These are phyloP conservation scores for Zaprionus lineosus DNA, from an alignment of 2,888 invertebrate species.

Conservation along the genomic window DNA sequence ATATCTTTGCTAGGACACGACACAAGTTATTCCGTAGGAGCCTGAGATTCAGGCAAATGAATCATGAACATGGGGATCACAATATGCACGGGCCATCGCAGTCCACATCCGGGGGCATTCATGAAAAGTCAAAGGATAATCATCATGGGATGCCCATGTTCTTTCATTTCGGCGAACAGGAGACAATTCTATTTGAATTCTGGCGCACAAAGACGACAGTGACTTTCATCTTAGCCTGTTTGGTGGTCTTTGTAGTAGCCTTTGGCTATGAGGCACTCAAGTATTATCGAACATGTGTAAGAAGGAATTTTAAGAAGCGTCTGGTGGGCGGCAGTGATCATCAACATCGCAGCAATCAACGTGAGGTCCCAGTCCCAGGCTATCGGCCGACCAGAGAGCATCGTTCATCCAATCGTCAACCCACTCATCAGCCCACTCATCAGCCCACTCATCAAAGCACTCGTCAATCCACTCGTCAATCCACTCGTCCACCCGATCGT, in stretches of 20 bases:
- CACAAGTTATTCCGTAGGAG: too few relatives aligned
- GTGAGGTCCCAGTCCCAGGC: not conserved
- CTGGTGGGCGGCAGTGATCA: constrained; percentile 30
- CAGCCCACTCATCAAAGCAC: too few relatives aligned
- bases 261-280: constrained; percentile 56
- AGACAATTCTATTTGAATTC: constrained; percentile 52
- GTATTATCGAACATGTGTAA: constrained; percentile 51
- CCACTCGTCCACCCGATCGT: too few relatives aligned
- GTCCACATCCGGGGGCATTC: not conserved
- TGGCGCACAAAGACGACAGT: constrained; percentile 36
- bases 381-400: too few relatives aligned
- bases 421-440: too few relatives aligned
- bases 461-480: too few relatives aligned
- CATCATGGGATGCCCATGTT: constrained; percentile 26
- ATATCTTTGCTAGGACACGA: too few relatives aligned
- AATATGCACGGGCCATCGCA: not conserved
- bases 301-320: constrained; percentile 8
- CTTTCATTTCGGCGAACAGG: constrained; percentile 41
- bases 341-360: too few relatives aligned
- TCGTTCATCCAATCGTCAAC: too few relatives aligned
- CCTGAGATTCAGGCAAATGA: too few relatives aligned
- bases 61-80: constrained; percentile 14
- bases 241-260: constrained; percentile 51
- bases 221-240: constrained; percentile 38
- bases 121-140: too few relatives aligned